These are phyloP conservation scores for Latrodectus elegans DNA, from an alignment of 2,888 invertebrate genomes.

Conservation along the genomic window DNA sequence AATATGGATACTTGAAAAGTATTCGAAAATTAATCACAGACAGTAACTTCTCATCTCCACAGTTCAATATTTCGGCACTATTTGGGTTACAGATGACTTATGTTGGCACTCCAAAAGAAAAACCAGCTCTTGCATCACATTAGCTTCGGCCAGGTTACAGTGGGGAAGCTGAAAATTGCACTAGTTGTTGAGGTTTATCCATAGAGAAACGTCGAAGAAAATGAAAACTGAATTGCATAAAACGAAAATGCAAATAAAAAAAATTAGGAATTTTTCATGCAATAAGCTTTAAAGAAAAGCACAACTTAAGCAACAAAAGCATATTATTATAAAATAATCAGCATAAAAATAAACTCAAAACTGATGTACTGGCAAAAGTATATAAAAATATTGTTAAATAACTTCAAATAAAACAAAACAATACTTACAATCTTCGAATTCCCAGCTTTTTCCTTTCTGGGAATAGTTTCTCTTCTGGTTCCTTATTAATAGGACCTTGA, in stretches of 20 bases:
- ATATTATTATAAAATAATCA: not conserved
- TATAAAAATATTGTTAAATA: not conserved
- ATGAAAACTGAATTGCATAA: slow-evolving; percentile 64
- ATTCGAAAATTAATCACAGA: slow-evolving; percentile 54
- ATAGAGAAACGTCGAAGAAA: slow-evolving; percentile 65
- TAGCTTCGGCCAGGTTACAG: slow-evolving; percentile 67
- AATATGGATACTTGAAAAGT: not conserved
- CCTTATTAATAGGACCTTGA: slow-evolving; percentile 95
- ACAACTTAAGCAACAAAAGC: not conserved
- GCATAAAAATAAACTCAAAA: not conserved
- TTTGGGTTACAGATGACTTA: slow-evolving; percentile 20
- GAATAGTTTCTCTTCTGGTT: slow-evolving; percentile 85
- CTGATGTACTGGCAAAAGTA: not conserved
- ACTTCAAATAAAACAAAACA: not conserved
- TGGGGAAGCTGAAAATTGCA: slow-evolving; percentile 70
- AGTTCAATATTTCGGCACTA: slow-evolving; percentile 15
- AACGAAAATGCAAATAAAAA: slow-evolving; percentile 53
- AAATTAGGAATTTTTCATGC: slow-evolving; percentile 56
- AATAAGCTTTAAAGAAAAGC: slow-evolving; percentile 16
- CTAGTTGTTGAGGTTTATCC: slow-evolving; percentile 61
- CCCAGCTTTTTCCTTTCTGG: slow-evolving; percentile 62
- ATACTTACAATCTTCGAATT: slow-evolving; percentile 70
- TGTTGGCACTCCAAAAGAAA: slow-evolving; percentile 48
- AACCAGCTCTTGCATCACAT: slow-evolving; percentile 38
- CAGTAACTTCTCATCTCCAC: slow-evolving; percentile 9